Evolutionary conservation across 2,888 invertebrate species (phyloP).

Genomic region (Maniola hyperantus): DNA sequence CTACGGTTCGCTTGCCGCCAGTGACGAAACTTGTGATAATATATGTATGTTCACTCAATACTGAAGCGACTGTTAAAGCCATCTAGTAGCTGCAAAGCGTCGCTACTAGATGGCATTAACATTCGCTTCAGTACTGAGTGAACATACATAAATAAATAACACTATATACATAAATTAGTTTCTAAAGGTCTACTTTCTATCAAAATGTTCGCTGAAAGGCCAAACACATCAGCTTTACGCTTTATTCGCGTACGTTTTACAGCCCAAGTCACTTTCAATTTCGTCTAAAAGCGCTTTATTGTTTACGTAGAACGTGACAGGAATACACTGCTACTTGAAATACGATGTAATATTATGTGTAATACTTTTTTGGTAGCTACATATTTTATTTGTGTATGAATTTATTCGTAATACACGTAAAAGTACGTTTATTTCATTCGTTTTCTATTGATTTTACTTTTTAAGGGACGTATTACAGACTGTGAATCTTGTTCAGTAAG

Average conservation of each 20-base stretch:
- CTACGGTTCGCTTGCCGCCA: no score
- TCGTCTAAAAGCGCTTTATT: conserved; percentile 74
- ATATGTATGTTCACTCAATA: no score
- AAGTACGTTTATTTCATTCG: not conserved
- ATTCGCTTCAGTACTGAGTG: no score
- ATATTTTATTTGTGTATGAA: not conserved
- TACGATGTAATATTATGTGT: not conserved
- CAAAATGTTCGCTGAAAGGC: conserved; percentile 3
- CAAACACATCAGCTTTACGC: conserved; percentile 15
- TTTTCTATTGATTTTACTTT: not conserved
- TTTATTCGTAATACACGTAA: not conserved
- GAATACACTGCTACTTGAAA: conserved; percentile 9
- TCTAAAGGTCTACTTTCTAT: not conserved
- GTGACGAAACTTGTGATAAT: no score
- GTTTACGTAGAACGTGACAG: conserved; percentile 59
- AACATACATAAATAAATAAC: no score
- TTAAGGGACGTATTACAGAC: not conserved
- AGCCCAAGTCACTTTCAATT: conserved; percentile 79
- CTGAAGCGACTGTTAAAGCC: no score
- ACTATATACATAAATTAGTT: not conserved
- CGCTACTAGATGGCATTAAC: no score
- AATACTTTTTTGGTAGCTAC: not conserved
- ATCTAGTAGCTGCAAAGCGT: no score
- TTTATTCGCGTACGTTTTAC: conserved; percentile 58
- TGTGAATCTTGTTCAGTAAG: no score